Conservation (phyloP, 1,140 invertebrate species). For the Paralvinella palmiformis region DNA sequence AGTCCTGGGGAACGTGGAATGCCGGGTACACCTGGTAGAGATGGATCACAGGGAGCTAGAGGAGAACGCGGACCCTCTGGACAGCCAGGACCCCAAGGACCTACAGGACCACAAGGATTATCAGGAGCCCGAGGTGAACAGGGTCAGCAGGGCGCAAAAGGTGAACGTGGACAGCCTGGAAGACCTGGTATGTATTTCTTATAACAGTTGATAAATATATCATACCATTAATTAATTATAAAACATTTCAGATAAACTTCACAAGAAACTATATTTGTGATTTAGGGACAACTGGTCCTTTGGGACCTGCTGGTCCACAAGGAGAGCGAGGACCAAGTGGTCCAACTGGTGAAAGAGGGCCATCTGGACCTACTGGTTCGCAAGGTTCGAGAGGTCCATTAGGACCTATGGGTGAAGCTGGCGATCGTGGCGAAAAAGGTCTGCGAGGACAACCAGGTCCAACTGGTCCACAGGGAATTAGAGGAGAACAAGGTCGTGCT, state of each 20-base stretch:
- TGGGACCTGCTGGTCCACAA: neutral
- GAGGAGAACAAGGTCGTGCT: slow-evolving; percentile 2
- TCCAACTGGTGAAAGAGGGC: too few relatives aligned
- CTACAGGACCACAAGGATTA: neutral
- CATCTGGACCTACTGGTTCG: slow-evolving; percentile 7
- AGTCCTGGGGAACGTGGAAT: too few relatives aligned
- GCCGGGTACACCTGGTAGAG: slow-evolving; percentile 19
- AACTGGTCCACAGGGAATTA: slow-evolving; percentile 4
- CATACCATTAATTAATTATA: too few relatives aligned
- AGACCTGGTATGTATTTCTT: too few relatives aligned
- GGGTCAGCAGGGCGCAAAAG: too few relatives aligned
- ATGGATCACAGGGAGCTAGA: slow-evolving; percentile 17
- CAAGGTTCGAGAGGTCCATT: slow-evolving; percentile 10
- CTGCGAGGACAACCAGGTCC: slow-evolving; percentile 20
- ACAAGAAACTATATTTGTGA: too few relatives aligned
- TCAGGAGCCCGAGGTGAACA: too few relatives aligned
- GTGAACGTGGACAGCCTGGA: too few relatives aligned
- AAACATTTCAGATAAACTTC: too few relatives aligned
- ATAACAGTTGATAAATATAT: slow-evolving; percentile 35
- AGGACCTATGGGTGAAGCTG: slow-evolving; percentile 7
- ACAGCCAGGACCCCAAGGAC: neutral
- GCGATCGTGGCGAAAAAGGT: slow-evolving; percentile 20
- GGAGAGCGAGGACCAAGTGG: too few relatives aligned
- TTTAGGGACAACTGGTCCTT: neutral
- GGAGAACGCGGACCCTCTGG: slow-evolving; percentile 13